Evolutionary conservation across 2,797 vertebrate genomes (phyloP).

Genomic region (Babyrousa celebensis): DNA sequence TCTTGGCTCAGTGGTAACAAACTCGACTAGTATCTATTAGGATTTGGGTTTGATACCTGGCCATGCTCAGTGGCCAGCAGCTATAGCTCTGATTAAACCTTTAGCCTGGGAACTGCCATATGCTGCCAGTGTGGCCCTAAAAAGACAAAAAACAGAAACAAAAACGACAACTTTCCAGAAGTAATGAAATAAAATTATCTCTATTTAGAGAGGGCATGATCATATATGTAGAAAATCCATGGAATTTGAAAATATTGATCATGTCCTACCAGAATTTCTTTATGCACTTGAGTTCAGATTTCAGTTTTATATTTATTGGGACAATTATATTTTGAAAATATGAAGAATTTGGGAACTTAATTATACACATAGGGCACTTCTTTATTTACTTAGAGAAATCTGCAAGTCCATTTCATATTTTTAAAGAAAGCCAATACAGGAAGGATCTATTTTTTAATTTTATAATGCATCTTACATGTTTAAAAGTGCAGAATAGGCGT

Average conservation of each 20-base stretch:
- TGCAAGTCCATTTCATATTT: slow-evolving; percentile 47
- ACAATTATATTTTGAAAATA: background rate
- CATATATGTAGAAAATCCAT: too few species aligned
- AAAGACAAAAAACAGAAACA: too few species aligned
- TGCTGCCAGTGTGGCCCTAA: too few species aligned
- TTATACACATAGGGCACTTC: background rate
- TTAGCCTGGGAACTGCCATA: too few species aligned
- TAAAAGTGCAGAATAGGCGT: slow-evolving; percentile 27
- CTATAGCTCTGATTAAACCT: too few species aligned
- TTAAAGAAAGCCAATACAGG: slow-evolving; percentile 29
- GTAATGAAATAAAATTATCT: too few species aligned
- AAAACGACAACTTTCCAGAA: too few species aligned
- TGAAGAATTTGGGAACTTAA: slow-evolving; percentile 55
- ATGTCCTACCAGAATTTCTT: slow-evolving; percentile 23
- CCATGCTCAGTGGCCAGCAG: too few species aligned
- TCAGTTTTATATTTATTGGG: background rate
- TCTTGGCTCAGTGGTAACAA: too few species aligned
- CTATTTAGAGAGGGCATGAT: too few species aligned
- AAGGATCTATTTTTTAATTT: slow-evolving; percentile 47
- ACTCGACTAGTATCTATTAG: too few species aligned
- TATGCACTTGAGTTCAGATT: background rate
- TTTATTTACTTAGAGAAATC: background rate
- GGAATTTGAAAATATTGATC: slow-evolving; percentile 25
- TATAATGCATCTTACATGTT: background rate
- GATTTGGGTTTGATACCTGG: too few species aligned